Conservation (phyloP, 2,888 invertebrate species). For the Tetanocera ferruginea region DNA sequence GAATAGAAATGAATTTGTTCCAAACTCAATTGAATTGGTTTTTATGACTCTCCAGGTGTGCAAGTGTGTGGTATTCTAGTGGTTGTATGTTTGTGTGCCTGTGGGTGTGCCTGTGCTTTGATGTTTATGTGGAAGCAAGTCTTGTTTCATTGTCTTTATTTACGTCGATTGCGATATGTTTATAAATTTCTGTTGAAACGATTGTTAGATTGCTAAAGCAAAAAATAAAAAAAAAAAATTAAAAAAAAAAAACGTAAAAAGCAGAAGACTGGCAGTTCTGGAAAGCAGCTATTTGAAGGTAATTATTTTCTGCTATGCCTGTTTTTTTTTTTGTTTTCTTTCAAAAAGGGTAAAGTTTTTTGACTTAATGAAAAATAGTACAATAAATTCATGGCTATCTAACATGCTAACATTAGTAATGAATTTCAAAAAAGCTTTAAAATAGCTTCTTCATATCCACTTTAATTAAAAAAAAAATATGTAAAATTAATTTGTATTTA, state of each 20-base stretch:
- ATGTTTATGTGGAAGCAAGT: background rate
- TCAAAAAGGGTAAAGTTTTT: no score
- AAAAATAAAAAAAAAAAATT: background rate
- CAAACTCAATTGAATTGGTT: conserved; percentile 23
- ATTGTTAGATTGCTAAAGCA: background rate
- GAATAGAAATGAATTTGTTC: conserved; percentile 26
- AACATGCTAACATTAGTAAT: no score
- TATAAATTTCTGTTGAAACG: background rate
- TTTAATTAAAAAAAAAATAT: no score
- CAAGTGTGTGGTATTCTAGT: background rate
- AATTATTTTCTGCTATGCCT: no score
- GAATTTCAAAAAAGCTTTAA: no score
- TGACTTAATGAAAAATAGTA: no score
- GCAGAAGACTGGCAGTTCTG: no score
- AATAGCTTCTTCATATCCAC: no score
- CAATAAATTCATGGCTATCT: no score
- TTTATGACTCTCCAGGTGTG: conserved; percentile 10
- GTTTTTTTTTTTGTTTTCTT: no score
- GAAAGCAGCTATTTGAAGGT: no score
- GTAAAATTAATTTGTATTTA: no score
- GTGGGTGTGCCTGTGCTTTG: background rate
- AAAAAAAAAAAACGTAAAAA: background rate
- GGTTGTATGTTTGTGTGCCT: background rate
- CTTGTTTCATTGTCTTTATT: background rate
- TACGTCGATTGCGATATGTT: background rate